Evolutionary conservation across 1,140 invertebrate species (phyloP), one percentile per base, ranked within the genome.

Genomic region (Procambarus virginalis): DNA sequence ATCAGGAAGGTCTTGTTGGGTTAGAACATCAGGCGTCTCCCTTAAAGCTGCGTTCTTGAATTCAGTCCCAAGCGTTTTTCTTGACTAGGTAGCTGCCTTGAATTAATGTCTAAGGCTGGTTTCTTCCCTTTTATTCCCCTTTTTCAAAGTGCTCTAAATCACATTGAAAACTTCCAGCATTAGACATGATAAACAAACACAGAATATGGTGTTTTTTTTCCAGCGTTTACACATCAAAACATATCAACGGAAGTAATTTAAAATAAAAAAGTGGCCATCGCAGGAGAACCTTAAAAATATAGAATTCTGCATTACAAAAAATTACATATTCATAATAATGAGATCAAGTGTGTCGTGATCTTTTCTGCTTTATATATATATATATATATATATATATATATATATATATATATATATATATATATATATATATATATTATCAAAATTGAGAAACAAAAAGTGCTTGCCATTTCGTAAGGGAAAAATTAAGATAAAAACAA

Each of bases 71-170:
- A 88, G 86, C 51, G 46, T 55, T 34, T 34, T 34, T 88, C 64
- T 82, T 89, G 88, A 89, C 88, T 89, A 89, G 88, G 60, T 89
- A 89, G 88, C 88, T 89, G 88, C 88, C 88, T 89, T 89, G 81
- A 84, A 84, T 84, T 77, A 77, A 84, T 79, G 88, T 84, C 81
- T 89, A 89, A 89, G 88, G 88, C 88, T 84, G 76, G 55, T 86
- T 48, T 75, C 48, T 17, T 86, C 8, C 51, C 51, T 77, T 79
- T 76, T 48, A 34, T 75, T 34, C 34, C 34, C 34, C 34, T 34
- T 70, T 78, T 78, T 79, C 68, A 20, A 68, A 76, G 70, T 83
- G 58, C 55, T 64, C 51, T 58, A 73, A 83, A 60, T 82, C 77
- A 81, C 80, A 82, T 45, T 60, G 70, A 58, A 51, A 70, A 70